Base-by-base conservation (phyloP, 2,797 vertebrate species). In the Eupleurogrammus muticus region DNA sequence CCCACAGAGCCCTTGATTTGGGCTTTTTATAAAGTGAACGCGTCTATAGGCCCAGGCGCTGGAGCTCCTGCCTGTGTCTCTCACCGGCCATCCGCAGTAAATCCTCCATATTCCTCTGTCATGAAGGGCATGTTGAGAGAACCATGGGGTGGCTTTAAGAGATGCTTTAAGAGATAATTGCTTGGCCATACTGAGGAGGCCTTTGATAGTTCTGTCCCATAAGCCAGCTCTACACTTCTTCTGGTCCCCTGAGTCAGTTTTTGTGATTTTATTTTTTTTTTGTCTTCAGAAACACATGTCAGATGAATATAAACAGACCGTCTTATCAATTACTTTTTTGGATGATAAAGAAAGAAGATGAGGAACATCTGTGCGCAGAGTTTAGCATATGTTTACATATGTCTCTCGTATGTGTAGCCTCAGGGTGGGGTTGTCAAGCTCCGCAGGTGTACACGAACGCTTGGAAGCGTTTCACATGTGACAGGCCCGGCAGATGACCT, bases 31-130 rank as follows among this genome's bases (percentile, higher is more conserved):
- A 75, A 90, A 88, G 79, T 66, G 77, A 86, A 74, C 55, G 80
- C 69, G 28, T 28, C 28, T 6, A 81, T 77, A 79, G 72, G 73
- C 74, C 70, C 63, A 46, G 71, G n/a, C 1, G 40, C 72, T 60
- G 61, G 36, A 68, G 80, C 75, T 47, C 66, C 80, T 76, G 75
- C 82, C 82, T 75, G 81, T 34, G 49, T 70, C 84, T 85, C 77
- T 77, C 70, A 73, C 66, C 66, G 42, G 71, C 89, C 92, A 94
- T 91, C 92, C 92, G 92, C 82, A 82, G 90, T 94, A 94, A 92
- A 93, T 90, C 83, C 82, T 78, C 77, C 68, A 69, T 89, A 81
- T 88, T 71, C 84, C 75, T 85, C 74, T 80, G 84, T 89, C 90
- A 89, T 80, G 83, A 83, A 85, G 88, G 87, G 78, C 85, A 89